Evolutionary conservation across 2,113 vertebrate species (phyloP).

Genomic region (Pelecanus crispus): DNA sequence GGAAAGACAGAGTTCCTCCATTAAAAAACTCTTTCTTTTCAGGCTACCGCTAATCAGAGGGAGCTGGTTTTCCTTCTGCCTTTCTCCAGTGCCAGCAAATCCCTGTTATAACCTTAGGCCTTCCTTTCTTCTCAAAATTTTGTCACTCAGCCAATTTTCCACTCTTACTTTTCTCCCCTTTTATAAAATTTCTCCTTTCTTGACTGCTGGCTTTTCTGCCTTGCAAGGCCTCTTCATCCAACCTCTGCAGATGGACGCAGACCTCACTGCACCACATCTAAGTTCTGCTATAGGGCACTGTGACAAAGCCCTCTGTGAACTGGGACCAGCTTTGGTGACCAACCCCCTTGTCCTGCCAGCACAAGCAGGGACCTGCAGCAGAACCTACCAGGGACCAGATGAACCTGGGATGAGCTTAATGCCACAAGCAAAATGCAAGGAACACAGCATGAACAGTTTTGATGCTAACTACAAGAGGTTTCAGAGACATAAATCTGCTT

Average conservation of each 20-base stretch:
- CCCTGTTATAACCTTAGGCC: neutral
- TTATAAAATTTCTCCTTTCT: neutral
- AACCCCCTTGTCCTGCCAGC: neutral
- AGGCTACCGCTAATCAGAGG: neutral
- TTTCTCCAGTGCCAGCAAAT: neutral
- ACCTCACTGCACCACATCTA: neutral
- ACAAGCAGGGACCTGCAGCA: neutral
- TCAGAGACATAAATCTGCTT: neutral
- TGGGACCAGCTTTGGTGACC: neutral
- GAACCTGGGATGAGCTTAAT: neutral
- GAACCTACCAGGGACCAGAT: neutral
- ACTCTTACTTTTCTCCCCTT: neutral
- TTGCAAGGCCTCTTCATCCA: neutral
- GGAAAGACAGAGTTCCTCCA: neutral
- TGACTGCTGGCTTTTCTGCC: neutral
- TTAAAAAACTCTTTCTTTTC: neutral
- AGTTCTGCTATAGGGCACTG: neutral
- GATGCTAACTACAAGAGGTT: neutral
- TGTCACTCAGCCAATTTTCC: neutral
- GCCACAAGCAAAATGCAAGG: too few species aligned
- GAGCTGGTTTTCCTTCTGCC: neutral
- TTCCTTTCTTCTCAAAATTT: neutral
- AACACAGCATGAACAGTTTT: neutral
- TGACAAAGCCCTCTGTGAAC: neutral
- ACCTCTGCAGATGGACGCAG: neutral